These are phyloP conservation scores for Liparis tanakae DNA, from an alignment of 2,797 vertebrate genomes.

Conservation along the genomic window DNA sequence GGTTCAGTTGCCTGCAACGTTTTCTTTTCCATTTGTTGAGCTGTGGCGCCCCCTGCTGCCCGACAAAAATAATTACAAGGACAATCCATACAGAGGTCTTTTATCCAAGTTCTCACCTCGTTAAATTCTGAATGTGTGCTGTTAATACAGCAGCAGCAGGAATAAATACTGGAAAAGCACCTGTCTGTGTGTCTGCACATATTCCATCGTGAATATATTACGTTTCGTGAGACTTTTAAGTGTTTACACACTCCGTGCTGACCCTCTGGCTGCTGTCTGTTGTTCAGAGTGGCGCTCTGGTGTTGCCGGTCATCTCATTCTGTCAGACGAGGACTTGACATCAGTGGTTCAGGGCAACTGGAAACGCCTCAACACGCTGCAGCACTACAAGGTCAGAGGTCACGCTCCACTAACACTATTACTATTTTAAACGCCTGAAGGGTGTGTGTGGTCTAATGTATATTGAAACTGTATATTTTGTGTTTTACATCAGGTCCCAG, in stretches of 20 bases:
- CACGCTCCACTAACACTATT: neutral
- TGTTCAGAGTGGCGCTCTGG: slow-evolving; percentile 94
- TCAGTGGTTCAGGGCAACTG: slow-evolving; percentile 95
- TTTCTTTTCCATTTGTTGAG: neutral
- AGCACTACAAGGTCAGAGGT: slow-evolving; percentile 95
- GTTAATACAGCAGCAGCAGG: neutral
- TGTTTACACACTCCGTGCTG: neutral
- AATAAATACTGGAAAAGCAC: neutral
- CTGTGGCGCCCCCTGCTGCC: slow-evolving; percentile 37
- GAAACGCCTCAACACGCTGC: slow-evolving; percentile 96
- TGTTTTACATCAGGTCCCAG: slow-evolving; percentile 87
- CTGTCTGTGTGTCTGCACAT: neutral
- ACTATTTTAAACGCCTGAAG: neutral
- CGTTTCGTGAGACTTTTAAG: neutral
- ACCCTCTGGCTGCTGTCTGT: slow-evolving; percentile 15
- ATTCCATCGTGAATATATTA: neutral
- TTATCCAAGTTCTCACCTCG: neutral
- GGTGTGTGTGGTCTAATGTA: too few species aligned
- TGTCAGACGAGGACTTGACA: slow-evolving; percentile 96
- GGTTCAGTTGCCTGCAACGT: neutral
- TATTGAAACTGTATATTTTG: neutral
- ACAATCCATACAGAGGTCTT: neutral
- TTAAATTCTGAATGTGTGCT: neutral
- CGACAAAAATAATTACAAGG: neutral
- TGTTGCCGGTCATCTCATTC: slow-evolving; percentile 94